A percentile compares a stretch with the other conserved stretches of the same genome.
Conservation (phyloP, 2,888 invertebrate species). For the Meganola albula region DNA sequence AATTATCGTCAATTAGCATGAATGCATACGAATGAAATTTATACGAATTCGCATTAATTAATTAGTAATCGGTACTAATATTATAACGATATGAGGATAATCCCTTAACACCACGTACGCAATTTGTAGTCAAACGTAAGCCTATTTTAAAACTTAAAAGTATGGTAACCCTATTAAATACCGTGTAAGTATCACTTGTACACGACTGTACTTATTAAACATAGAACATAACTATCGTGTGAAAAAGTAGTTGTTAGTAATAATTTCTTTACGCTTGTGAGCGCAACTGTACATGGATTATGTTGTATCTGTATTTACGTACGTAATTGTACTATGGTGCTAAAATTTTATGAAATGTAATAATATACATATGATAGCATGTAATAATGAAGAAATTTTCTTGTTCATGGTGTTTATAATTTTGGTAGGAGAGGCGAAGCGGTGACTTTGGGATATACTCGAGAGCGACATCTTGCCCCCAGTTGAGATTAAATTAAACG, state of each 20-base stretch:
- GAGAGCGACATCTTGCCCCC: no score
- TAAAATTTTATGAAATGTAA: slow-evolving; percentile 4
- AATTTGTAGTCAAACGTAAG: no score
- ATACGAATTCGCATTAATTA: not conserved
- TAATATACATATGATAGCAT: no score
- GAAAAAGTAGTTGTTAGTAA: slow-evolving; percentile 21
- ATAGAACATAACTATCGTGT: slow-evolving; percentile 22
- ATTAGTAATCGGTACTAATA: no score
- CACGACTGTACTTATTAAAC: slow-evolving; percentile 32
- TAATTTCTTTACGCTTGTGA: slow-evolving; percentile 14
- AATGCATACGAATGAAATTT: not conserved
- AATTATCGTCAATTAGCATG: not conserved
- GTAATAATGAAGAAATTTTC: no score
- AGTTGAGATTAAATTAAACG: no score
- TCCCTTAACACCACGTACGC: no score
- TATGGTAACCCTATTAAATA: not conserved
- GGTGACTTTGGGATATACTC: no score
- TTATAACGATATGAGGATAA: no score
- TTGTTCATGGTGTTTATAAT: no score
- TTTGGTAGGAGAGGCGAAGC: no score
- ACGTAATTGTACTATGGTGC: not conserved
- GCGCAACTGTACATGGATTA: slow-evolving; percentile 5
- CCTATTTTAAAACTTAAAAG: no score
- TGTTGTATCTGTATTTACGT: not conserved
- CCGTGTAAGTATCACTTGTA: slow-evolving; percentile 27